Percentiles rank a stretch among this genome's conserved stretches.
Evolutionary conservation across 2,888 invertebrate species (phyloP).

Genomic region (Geotrupes spiniger): DNA sequence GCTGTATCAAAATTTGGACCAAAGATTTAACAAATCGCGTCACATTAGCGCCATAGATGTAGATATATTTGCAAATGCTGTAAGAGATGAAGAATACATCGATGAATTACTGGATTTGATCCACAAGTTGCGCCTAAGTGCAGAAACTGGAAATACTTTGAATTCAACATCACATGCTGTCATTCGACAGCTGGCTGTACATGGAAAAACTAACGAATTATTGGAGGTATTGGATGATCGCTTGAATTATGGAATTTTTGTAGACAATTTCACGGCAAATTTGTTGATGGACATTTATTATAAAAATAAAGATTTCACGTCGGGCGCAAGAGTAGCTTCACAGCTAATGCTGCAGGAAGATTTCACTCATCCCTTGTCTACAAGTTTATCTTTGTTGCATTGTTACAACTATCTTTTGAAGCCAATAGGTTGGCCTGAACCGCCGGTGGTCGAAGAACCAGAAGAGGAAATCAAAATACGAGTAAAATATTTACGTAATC

Average conservation of each 20-base stretch:
- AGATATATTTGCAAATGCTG: constrained; percentile 74
- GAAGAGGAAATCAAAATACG: constrained; percentile 58
- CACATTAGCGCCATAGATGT: constrained; percentile 75
- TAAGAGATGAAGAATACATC: constrained; percentile 56
- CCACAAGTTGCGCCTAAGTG: constrained; percentile 68
- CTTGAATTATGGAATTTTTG: constrained; percentile 84
- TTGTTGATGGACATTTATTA: constrained; percentile 78
- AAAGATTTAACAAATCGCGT: constrained; percentile 60
- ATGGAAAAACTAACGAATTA: constrained; percentile 61
- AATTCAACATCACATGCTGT: constrained; percentile 83
- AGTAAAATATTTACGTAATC: constrained; percentile 75
- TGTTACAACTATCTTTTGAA: constrained; percentile 68
- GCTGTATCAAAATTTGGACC: constrained; percentile 69
- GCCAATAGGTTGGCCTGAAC: constrained; percentile 51
- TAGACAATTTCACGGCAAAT: constrained; percentile 78
- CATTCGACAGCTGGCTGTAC: constrained; percentile 59
- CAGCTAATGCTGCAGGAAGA: constrained; percentile 90
- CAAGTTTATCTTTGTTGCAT: constrained; percentile 68
- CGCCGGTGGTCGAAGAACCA: constrained; percentile 45
- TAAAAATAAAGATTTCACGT: constrained; percentile 61
- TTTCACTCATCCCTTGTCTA: constrained; percentile 66
- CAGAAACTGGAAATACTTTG: constrained; percentile 66
- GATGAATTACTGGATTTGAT: constrained; percentile 73
- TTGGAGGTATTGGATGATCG: constrained; percentile 75
- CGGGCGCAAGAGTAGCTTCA: constrained; percentile 75